These are phyloP conservation scores for Rhimphoctona megacephalus DNA, from an alignment of 2,888 invertebrate genomes.

Conservation along the genomic window DNA sequence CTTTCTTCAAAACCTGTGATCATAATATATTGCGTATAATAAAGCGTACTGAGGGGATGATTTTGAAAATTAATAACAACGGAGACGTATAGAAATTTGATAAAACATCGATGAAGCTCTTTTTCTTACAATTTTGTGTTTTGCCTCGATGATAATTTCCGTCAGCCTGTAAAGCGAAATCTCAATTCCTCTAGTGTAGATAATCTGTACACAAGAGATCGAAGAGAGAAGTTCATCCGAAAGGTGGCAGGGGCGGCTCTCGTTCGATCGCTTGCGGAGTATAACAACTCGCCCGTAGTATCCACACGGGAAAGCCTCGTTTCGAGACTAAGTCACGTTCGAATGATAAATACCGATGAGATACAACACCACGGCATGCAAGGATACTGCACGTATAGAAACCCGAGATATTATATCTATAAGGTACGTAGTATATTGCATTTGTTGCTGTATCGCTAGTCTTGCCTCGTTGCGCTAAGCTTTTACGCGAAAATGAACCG, in stretches of 20 bases:
- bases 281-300: constrained; percentile 60
- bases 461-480: constrained; percentile 53
- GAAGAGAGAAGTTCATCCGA: constrained; percentile 43
- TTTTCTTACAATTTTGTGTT: neutral
- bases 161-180: neutral
- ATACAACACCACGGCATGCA: constrained; percentile 63
- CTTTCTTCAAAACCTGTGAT: neutral
- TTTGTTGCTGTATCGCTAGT: constrained; percentile 45
- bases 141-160: neutral
- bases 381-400: constrained; percentile 56
- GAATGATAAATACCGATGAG: constrained; percentile 76
- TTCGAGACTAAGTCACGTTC: constrained; percentile 76
- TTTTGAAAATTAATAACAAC: neutral
- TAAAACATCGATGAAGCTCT: neutral
- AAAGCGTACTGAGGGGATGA: neutral
- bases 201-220: constrained; percentile 23
- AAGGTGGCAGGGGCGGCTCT: constrained; percentile 40
- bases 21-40: no score
- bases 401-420: constrained; percentile 19
- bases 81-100: neutral
- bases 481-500: constrained; percentile 53
- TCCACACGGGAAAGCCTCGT: constrained; percentile 65
- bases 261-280: constrained; percentile 18
- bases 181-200: constrained; percentile 21
- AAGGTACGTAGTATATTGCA: constrained; percentile 24